These are phyloP conservation scores for Stomatorhinus ivindoensis DNA, from an alignment of 2,113 vertebrate genomes.

Conservation along the genomic window DNA sequence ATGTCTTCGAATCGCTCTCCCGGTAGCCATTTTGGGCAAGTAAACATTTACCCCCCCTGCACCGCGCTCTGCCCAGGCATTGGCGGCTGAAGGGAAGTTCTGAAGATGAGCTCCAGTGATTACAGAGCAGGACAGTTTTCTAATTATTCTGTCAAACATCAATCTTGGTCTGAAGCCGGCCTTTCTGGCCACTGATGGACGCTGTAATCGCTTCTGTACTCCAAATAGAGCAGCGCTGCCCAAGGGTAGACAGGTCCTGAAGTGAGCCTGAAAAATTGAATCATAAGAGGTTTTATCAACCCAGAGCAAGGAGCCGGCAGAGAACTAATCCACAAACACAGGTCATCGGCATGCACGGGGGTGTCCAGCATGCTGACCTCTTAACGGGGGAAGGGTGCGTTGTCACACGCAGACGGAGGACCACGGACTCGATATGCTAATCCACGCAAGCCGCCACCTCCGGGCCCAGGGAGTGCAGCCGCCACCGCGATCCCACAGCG, in stretches of 20 bases:
- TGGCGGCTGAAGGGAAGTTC: conserved; percentile 27
- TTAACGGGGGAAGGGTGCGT: not conserved
- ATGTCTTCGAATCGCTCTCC: conserved; percentile 48
- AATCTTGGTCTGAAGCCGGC: conserved; percentile 78
- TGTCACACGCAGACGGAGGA: not conserved
- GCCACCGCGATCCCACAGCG: not conserved
- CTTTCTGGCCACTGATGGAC: conserved; percentile 77
- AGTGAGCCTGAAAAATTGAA: conserved; percentile 29
- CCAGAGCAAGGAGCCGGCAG: not conserved
- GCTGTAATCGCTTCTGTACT: conserved; percentile 84
- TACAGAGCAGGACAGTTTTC: conserved; percentile 91
- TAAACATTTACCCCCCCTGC: conserved; percentile 67
- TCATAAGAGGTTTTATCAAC: conserved; percentile 24
- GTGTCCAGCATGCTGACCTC: not conserved
- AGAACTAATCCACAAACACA: not conserved
- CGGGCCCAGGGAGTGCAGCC: not conserved
- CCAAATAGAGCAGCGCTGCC: conserved; percentile 46
- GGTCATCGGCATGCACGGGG: not conserved
- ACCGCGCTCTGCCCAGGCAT: not conserved
- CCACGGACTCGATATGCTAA: not conserved
- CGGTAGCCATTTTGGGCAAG: conserved; percentile 62
- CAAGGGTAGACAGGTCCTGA: conserved; percentile 34
- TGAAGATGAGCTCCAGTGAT: conserved; percentile 74
- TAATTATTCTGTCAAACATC: conserved; percentile 99
- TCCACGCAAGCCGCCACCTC: not conserved